Percentiles rank a stretch among this genome's conserved stretches.
Evolutionary conservation across 2,113 vertebrate genomes (phyloP).

Genomic region (Eupsittula cactorum): DNA sequence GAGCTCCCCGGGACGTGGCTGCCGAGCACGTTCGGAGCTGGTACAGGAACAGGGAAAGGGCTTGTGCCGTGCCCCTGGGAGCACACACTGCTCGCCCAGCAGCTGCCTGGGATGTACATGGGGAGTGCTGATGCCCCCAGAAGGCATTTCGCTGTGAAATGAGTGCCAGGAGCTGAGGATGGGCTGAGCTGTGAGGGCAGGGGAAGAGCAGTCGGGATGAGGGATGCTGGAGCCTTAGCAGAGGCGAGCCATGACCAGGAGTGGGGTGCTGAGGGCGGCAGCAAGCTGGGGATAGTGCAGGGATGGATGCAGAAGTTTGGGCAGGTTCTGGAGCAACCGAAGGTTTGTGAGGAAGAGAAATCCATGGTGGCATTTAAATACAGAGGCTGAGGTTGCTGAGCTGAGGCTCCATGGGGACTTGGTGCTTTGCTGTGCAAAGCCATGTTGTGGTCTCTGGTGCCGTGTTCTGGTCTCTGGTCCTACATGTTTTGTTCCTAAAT

Average conservation of each 20-base stretch:
- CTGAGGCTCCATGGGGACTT: accelerated
- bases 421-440: background rate
- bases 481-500: background rate
- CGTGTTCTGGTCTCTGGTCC: background rate
- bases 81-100: accelerated
- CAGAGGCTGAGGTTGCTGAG: background rate
- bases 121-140: background rate
- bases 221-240: background rate
- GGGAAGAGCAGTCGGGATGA: accelerated
- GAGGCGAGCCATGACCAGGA: background rate
- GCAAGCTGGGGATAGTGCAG: background rate
- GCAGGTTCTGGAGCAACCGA: background rate
- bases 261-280: no score
- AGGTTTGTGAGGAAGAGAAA: background rate
- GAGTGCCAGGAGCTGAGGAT: background rate
- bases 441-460: background rate
- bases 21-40: background rate
- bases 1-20: background rate
- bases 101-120: accelerated
- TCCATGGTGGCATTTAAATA: background rate
- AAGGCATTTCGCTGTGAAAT: background rate
- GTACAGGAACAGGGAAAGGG: accelerated
- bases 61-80: background rate
- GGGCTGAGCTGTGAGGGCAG: background rate
- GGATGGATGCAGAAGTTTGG: background rate